Evolutionary conservation across 1,140 invertebrate genomes (phyloP).

Genomic region (Phortica variegata): DNA sequence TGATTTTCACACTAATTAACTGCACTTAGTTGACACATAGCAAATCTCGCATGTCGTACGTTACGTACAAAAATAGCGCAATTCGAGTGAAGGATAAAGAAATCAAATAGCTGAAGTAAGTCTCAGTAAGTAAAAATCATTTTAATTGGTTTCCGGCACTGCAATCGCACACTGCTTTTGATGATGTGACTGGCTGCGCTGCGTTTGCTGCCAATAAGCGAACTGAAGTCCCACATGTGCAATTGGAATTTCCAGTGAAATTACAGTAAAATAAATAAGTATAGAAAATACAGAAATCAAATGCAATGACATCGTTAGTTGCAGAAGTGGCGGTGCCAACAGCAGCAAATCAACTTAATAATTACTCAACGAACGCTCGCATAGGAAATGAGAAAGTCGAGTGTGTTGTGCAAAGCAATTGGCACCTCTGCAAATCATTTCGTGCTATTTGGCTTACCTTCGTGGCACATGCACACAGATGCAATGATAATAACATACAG

Average conservation of each 20-base stretch:
- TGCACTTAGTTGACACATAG: constrained; percentile 54
- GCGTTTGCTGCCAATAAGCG: constrained; percentile 35
- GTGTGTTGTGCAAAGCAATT: too few relatives aligned
- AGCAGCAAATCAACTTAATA: too few relatives aligned
- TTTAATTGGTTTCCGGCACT: constrained; percentile 50
- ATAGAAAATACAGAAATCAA: constrained; percentile 53
- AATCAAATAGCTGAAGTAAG: too few relatives aligned
- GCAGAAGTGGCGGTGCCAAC: too few relatives aligned
- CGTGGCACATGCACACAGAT: too few relatives aligned
- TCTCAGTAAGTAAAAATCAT: constrained; percentile 13
- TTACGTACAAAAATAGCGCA: not conserved
- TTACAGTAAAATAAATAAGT: constrained; percentile 4
- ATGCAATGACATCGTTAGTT: too few relatives aligned
- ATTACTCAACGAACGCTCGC: too few relatives aligned
- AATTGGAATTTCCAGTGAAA: constrained; percentile 39
- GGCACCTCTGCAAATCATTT: too few relatives aligned
- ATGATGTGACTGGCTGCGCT: not conserved
- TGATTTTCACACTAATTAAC: constrained; percentile 55
- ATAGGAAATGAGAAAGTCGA: too few relatives aligned
- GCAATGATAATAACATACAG: too few relatives aligned
- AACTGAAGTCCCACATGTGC: constrained; percentile 48
- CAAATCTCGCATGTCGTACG: too few relatives aligned
- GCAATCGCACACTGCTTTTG: constrained; percentile 8
- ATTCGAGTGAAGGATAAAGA: not conserved
- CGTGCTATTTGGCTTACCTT: too few relatives aligned